phyloP scores from a whole-genome alignment of 2,797 vertebrate species.

The Dendrocincla tyrannina region DNA sequence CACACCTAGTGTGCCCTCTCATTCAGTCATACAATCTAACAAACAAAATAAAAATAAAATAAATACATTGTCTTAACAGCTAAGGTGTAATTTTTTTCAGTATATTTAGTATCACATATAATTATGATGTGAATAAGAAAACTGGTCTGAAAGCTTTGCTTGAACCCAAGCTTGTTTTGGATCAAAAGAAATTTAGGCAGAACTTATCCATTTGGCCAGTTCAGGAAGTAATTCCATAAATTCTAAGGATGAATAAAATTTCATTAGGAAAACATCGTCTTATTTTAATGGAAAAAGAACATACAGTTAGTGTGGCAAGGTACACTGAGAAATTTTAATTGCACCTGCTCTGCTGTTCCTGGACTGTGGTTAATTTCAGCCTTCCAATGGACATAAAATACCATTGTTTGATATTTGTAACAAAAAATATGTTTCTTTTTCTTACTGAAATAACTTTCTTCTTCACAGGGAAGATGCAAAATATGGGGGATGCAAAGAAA shows the following conservation, averaged over 20 bases:
- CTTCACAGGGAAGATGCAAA: not conserved
- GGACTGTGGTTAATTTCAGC: not conserved
- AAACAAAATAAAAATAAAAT: not conserved
- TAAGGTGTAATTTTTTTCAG: not conserved
- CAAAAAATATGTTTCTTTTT: not conserved
- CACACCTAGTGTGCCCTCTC: not conserved
- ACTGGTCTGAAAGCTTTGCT: conserved; percentile 1
- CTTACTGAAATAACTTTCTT: not conserved
- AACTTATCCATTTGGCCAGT: conserved; percentile 4
- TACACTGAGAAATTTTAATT: not conserved
- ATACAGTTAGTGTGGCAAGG: not conserved
- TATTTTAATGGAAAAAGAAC: not conserved
- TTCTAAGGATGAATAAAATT: not conserved
- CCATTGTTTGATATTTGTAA: not conserved
- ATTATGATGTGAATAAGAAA: not conserved
- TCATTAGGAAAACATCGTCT: not conserved
- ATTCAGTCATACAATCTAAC: not conserved
- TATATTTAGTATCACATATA: not conserved
- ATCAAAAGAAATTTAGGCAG: conserved; percentile 4
- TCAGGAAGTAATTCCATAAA: not conserved
- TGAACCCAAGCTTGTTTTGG: not conserved
- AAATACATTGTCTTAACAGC: not conserved
- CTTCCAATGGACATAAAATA: not conserved
- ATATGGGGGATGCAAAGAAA: not conserved
- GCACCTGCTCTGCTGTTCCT: not conserved